Evolutionary conservation across 2,797 vertebrate species (phyloP).

Genomic region (Hoplostethus atlanticus): DNA sequence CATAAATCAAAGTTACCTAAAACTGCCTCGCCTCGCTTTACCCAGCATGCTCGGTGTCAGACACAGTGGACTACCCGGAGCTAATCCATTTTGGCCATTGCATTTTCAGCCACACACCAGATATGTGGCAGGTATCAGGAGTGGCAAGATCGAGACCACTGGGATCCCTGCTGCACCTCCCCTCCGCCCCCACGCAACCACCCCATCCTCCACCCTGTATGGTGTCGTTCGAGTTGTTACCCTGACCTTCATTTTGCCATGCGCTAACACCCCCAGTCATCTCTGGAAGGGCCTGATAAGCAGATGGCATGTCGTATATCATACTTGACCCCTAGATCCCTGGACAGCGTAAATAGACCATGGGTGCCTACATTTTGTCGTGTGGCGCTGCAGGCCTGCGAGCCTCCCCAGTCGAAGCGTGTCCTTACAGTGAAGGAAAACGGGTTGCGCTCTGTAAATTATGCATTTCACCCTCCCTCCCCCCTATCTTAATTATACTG

Average conservation of each 20-base stretch:
- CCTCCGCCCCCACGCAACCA: slow-evolving; percentile 27
- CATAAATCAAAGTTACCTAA: too few species aligned
- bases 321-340: slow-evolving; percentile 80
- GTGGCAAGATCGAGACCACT: slow-evolving; percentile 72
- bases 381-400: slow-evolving; percentile 44
- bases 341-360: slow-evolving; percentile 69
- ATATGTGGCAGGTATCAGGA: slow-evolving; percentile 61
- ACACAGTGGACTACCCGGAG: slow-evolving; percentile 72
- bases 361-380: slow-evolving; percentile 59
- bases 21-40: slow-evolving; percentile 44
- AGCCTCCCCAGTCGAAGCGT: slow-evolving; percentile 36
- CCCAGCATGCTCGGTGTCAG: slow-evolving; percentile 71
- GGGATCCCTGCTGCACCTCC: slow-evolving; percentile 54
- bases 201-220: slow-evolving; percentile 24
- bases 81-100: slow-evolving; percentile 81
- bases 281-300: slow-evolving; percentile 83
- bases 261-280: slow-evolving; percentile 63
- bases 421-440: slow-evolving; percentile 53
- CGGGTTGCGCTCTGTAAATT: slow-evolving; percentile 51
- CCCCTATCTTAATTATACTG: slow-evolving; percentile 2
- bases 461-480: neutral
- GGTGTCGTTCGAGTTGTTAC: slow-evolving; percentile 70
- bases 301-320: slow-evolving; percentile 81
- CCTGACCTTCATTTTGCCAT: slow-evolving; percentile 82
- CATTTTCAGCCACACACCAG: slow-evolving; percentile 79